Evolutionary conservation across 2,797 vertebrate species (phyloP).

Genomic region (Alauda arvensis): DNA sequence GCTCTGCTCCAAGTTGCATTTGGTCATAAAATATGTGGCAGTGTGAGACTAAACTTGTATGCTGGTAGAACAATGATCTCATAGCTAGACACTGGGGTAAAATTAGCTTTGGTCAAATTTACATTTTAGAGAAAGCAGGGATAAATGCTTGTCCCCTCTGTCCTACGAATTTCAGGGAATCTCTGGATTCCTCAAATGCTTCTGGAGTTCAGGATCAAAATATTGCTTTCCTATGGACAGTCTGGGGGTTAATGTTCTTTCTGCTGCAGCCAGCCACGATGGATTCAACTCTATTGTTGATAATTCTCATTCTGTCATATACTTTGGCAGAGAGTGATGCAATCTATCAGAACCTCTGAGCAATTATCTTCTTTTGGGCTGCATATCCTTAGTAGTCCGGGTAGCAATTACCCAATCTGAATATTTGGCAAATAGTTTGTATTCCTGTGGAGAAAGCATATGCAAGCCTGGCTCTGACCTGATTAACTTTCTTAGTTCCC

Average conservation of each 20-base stretch:
- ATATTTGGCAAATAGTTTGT: conserved; percentile 55
- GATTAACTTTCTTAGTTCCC: conserved; percentile 47
- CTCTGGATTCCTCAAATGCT: conserved; percentile 20
- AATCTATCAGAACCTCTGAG: conserved; percentile 26
- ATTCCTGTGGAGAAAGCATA: conserved; percentile 50
- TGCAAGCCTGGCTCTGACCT: conserved; percentile 44
- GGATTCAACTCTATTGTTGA: not conserved
- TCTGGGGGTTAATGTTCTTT: not conserved
- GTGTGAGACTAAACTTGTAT: not conserved
- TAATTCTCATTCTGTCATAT: not conserved
- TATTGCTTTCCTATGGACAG: not conserved
- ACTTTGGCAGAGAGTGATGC: conserved; percentile 4
- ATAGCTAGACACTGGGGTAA: not conserved
- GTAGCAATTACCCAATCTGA: conserved; percentile 67
- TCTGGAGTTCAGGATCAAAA: conserved; percentile 3
- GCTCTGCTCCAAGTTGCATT: conserved; percentile 7
- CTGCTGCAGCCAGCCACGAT: not conserved
- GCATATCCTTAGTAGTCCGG: conserved; percentile 54
- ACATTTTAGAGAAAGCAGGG: not conserved
- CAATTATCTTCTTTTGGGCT: conserved; percentile 42
- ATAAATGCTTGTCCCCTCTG: not conserved
- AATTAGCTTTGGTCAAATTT: conserved; percentile 29
- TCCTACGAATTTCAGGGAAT: conserved; percentile 25
- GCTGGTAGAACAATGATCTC: conserved; percentile 30
- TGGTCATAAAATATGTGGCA: conserved; percentile 12